Base-by-base conservation (phyloP, 2,888 invertebrate species). In the Leucophora obtusa region DNA sequence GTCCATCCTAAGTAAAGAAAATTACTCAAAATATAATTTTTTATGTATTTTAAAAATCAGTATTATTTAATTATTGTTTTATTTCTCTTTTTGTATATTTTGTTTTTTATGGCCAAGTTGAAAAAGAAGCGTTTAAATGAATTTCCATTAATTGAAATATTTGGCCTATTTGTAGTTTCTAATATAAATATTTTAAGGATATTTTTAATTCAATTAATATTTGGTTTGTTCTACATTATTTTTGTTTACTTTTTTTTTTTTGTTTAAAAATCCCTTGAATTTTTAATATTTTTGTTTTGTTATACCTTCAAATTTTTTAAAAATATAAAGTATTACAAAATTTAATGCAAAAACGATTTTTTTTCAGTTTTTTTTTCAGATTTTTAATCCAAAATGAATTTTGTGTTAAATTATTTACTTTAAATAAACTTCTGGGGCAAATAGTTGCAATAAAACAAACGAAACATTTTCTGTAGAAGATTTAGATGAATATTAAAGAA, bases 41-140 rank as follows among this genome's bases (percentile, higher is more conserved):
- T 18, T 18, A 17, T 10, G 50, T 62, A 50, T 58, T 35, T 38
- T 28, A 51, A 17, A 17, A 43, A 54, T 28, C 53, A 60, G 66
- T 74, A 60, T 68, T 73, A 43, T 33, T n/a, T 35, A 9, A 8
- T 35, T 9, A 5, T 35, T 8, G 3, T n/a, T n/a, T n/a, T n/a
- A n/a, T n/a, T n/a, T n/a, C n/a, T n/a, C n/a, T n/a, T n/a, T n/a
- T n/a, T n/a, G n/a, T n/a, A n/a, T n/a, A n/a, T 21, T 21, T 21
- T 21, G 21, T 21, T 21, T 21, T 21, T 21, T 21, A 21, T 21
- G 21, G 21, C 21, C 21, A 38, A 28, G 28, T 28, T 28, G 6
- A 28, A 28, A 28, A 28, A 28, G 4, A 38, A 38, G 11, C 14
- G 1, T 38, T 38, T 38, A 38, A 38, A 9, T 11, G 38, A 38